Base-by-base conservation (phyloP, 2,888 invertebrate species). In the Ganaspis brasiliensis region DNA sequence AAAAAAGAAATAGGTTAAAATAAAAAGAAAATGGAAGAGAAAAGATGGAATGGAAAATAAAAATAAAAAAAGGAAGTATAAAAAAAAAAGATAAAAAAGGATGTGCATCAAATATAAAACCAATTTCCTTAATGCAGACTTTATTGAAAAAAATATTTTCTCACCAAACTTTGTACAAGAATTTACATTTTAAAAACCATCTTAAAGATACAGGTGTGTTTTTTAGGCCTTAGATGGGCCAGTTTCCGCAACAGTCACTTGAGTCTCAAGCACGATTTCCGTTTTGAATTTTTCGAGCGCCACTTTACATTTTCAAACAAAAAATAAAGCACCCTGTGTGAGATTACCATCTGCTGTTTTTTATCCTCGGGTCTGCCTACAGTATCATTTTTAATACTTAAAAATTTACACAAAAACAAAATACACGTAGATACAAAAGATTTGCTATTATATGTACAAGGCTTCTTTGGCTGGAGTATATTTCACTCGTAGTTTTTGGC, bases 201-300 rank as follows among this genome's bases (percentile, higher is more conserved):
- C 26, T 26, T n/a, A 10, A 67, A 49, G 67, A n/a, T 67, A 67
- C 67, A 67, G 67, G 67, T 67, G 67, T 45, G 24, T 24, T 0
- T 67, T 40, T 24, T 16, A 45, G 67, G 14, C 2, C 19, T 61
- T 19, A 45, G 10, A 45, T 67, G 26, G n/a, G 61, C 2, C 72
- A 73, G 79, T 83, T 85, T 86, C 85, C 85, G 81, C 83, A 86
- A 86, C 81, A 80, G 75, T 82, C 88, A 89, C 89, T 89, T 83
- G 83, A 87, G 82, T 21, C 21, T 63, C 10, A 67, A 67, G 45
- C 24, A 79, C 83, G 61, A 82, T 87, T 89, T 89, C 88, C 89
- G 88, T 79, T 85, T 81, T 40, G 75, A 79, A 81, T 77, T 79
- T 81, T 72, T 83, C 76, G 79, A 82, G 81, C 81, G 72, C 77